Evolutionary conservation across 1,140 invertebrate species (phyloP), one percentile per base, ranked within the genome.

Genomic region (Pararge aegeria): DNA sequence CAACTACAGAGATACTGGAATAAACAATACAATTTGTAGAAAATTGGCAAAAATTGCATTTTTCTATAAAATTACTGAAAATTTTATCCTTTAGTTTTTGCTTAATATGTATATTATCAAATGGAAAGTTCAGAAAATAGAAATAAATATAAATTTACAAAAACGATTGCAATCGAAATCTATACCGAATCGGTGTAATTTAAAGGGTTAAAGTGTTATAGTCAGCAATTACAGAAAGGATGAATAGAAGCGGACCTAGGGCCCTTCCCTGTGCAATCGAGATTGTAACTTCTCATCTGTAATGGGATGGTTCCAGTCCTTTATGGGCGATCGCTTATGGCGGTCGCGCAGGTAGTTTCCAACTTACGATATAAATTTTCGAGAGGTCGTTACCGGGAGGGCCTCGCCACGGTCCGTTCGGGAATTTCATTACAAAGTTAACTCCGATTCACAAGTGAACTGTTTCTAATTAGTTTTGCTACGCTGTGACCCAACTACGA

Each of bases 321-420:
- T 59, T 59, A 59, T 44, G 57, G 40, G 34, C 37, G 50, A 59
- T 59, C 57, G 40, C 57, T 59, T 53, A 59, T 56, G 12, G 42
- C 50, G 34, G 48, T 40, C 49, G 50, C 46, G 57, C 52, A 51
- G 57, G 59, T 55, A 48, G 46, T 59, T 59, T 10, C 44, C 24
- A 55, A 61, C 46, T 61, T 51, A 44, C 37, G 46, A 55, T 37
- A 54, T 49, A 46, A 61, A 58, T 50, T 57, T 54, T 55, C 15
- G 29, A 57, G 30, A 30, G 52, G 30, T 9, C 20, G 38, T 42
- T 24, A 29, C 34, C 34, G 50, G 50, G 12, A 34, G 18, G 19
- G 9, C 12, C 13, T 15, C 12, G 44, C 2, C 12, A 9, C 44
- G 44, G 44, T 20, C 44, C 44, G 20, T 15, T 24, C 18, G 19